Evolutionary conservation across 53 echinoderm and acorn worm genomes (phyloP), one percentile per base, ranked within the genome.

Genomic region (Mesocentrotus franciscanus): DNA sequence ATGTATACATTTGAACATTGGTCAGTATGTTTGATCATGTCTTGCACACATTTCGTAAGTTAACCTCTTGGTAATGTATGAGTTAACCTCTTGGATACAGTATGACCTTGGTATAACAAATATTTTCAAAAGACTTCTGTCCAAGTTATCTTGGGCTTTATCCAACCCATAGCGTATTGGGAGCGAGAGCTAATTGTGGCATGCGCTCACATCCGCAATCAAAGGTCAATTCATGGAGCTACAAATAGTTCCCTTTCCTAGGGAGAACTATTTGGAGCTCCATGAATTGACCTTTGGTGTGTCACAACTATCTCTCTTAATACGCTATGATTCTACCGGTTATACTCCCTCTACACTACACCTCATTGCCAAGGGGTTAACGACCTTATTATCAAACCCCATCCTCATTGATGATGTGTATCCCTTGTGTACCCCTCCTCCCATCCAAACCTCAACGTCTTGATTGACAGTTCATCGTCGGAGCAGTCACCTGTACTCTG

Each of bases 401-500:
- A 81, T 81, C 81, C 87, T 58, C 57, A 87, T 58, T 87, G 87
- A 87, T 9, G 27, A 58, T 87, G 29, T 87, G 87, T 57, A 87
- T 87, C 87, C 87, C 57, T 14, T 87, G 81, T 87, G 87, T 87
- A 87, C 87, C 56, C 49, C 87, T 26, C 87, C 56, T 49, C 84
- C 18, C 26, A 13, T 26, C 55, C 13, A 56, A 58, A 87, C 56
- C 58, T 22, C 24, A 49, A 85, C 11, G 85, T 85, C 87, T 87
- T 58, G 56, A 87, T 87, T 58, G 87, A 58, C 56, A 87, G 87
- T 12, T 85, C 95, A 55, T 32, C 95, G 95, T 55, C 62, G 95
- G 14, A 94, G 85, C 87, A 94, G 95, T 56, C 66, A 39, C 85
- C 95, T 94, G 95, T 94, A 94, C 87, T 94, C 95, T 10, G 85